Percentiles rank a stretch among this genome's conserved stretches.
Evolutionary conservation across 2,888 invertebrate species (phyloP).

Genomic region (Strigamia crassipes): DNA sequence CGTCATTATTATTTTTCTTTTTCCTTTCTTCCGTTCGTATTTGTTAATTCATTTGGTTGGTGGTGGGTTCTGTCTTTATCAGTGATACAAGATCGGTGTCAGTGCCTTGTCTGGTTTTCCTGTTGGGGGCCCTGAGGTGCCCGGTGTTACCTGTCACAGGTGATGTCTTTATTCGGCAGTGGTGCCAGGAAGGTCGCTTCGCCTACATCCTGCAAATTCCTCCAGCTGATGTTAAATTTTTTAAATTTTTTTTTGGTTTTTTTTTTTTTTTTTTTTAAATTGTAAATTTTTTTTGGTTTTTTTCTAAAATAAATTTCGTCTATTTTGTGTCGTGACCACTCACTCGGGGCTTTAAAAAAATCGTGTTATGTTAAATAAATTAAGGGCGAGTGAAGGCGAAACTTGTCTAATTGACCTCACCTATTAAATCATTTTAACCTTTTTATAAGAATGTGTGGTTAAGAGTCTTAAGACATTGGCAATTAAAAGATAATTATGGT

Average conservation of each 20-base stretch:
- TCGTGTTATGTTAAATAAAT: slow-evolving; percentile 26
- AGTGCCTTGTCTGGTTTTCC: slow-evolving; percentile 39
- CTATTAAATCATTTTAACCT: slow-evolving; percentile 15
- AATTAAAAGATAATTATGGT: slow-evolving; percentile 29
- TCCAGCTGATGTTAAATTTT: slow-evolving; percentile 18
- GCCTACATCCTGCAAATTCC: slow-evolving; percentile 19
- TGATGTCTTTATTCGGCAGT: slow-evolving; percentile 42
- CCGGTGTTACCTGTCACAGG: slow-evolving; percentile 43
- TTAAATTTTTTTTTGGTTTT: background rate
- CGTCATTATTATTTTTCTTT: slow-evolving; percentile 43
- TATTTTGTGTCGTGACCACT: background rate
- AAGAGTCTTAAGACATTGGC: background rate
- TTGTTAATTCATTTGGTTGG: background rate
- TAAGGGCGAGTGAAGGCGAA: background rate
- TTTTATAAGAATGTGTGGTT: slow-evolving; percentile 3
- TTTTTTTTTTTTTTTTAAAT: background rate
- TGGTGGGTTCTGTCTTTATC: slow-evolving; percentile 18
- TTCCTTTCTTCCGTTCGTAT: background rate
- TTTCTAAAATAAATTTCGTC: background rate
- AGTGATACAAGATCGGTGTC: slow-evolving; percentile 41
- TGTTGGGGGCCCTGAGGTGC: slow-evolving; percentile 43
- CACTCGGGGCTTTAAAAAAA: background rate
- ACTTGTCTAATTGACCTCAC: background rate
- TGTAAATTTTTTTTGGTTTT: background rate
- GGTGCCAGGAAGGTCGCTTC: slow-evolving; percentile 39